phyloP scores from a whole-genome alignment of 2,888 invertebrate species.

The Lottia gigantea region DNA sequence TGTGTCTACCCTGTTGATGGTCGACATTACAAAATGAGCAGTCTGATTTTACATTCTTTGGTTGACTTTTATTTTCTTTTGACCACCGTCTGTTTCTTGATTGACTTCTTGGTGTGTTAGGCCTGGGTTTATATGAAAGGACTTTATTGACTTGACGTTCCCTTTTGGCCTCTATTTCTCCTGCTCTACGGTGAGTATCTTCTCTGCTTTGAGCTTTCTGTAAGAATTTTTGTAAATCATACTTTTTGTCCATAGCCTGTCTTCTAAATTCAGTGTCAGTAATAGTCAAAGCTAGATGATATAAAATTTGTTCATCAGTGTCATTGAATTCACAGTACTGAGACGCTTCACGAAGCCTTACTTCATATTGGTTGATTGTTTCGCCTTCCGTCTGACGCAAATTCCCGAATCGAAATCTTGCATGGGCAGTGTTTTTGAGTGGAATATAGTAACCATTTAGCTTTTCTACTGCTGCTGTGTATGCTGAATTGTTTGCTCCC shows the following conservation, averaged over 20 bases:
- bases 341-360: not conserved
- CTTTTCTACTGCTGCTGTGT: not conserved
- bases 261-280: not conserved
- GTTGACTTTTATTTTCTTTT: not conserved
- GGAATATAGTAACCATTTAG: slow-evolving; percentile 2
- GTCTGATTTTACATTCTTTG: not conserved
- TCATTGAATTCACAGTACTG: not conserved
- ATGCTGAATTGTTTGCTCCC: not conserved
- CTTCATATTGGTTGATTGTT: not conserved
- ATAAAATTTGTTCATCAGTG: slow-evolving; percentile 4
- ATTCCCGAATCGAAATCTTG: not conserved
- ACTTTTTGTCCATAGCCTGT: not conserved
- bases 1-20: not conserved
- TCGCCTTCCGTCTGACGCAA: not conserved
- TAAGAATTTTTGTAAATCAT: not conserved
- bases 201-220: not conserved
- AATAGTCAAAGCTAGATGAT: not conserved
- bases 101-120: not conserved
- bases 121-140: not conserved
- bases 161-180: not conserved
- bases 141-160: not conserved
- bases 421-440: not conserved
- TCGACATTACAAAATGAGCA: not conserved
- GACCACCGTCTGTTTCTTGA: not conserved
- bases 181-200: not conserved